Base-by-base conservation (phyloP, 2,113 vertebrate species). In the Nannobrachium achirus region DNA sequence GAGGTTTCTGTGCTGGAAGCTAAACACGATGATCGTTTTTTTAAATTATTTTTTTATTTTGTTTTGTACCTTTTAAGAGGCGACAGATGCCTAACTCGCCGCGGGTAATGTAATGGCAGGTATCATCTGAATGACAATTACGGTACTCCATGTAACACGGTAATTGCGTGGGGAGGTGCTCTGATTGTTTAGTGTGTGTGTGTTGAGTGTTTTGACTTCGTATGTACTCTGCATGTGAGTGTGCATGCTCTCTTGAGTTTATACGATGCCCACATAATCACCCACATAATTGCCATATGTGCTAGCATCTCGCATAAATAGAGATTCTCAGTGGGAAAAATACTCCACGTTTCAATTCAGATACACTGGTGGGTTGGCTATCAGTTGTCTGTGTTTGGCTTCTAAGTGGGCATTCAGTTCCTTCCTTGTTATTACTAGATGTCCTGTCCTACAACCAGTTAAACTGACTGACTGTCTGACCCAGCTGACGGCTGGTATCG, bases 81-180 rank as follows among this genome's bases (percentile, higher is more conserved):
- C 33, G 53, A n/a, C 57, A 64, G 63, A 11, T 7, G 19, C 39
- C 16, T n/a, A 71, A 33, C 41, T 18, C 8, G 25, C 57, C 14
- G 57, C 41, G 6, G 18, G 41, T 42, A 4, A 50, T 61, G 20
- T 2, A 18, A 52, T 52, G 40, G 51, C 38, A 60, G 39, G 1
- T 1, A 38, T 58, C 55, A 39, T 40, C 49, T 59, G 14, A 38
- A 63, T 6, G 2, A 33, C 40, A 1, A 51, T 8, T 48, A 13
- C 2, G 16, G 45, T 66, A 68, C 45, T 56, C 55, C 48, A 62
- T 62, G 51, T 69, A 62, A 63, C 20, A 44, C 20, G 59, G 51
- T 66, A 71, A 63, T 39, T 50, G 40, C 68, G 38, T n/a, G 8
- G 56, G 57, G 69, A 18, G 19, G 44, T 50, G 20, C 33, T 62